These are phyloP conservation scores for Cochlearius cochlearius DNA, from an alignment of 2,113 vertebrate genomes.

Conservation along the genomic window DNA sequence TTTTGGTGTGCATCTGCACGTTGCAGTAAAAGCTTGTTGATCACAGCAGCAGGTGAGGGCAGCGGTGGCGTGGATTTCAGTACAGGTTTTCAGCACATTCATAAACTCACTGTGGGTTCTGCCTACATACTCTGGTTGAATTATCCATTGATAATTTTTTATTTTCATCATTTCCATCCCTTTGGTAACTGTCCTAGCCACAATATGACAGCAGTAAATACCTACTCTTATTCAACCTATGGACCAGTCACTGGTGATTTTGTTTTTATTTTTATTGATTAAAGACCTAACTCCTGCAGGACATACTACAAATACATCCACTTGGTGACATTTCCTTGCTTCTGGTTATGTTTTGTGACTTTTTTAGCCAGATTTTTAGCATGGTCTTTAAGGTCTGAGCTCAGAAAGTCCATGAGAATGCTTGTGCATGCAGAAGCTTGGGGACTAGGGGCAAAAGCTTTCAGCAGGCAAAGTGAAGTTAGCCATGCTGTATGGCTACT, in stretches of 20 bases:
- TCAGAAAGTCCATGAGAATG: fast-evolving
- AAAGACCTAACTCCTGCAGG: neutral
- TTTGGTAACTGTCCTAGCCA: neutral
- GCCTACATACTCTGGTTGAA: neutral
- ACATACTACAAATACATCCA: neutral
- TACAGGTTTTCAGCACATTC: neutral
- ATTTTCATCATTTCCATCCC: neutral
- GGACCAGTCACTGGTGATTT: neutral
- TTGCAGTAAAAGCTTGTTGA: fast-evolving
- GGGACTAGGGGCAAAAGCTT: neutral
- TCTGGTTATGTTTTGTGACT: neutral
- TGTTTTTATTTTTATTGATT: neutral
- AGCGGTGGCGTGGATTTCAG: fast-evolving
- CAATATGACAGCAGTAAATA: fast-evolving
- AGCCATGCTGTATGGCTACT: neutral
- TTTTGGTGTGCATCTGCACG: neutral
- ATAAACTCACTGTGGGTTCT: neutral
- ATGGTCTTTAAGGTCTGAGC: neutral
- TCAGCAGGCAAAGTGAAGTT: neutral
- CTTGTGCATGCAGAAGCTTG: neutral
- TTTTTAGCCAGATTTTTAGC: neutral
- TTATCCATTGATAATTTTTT: no score
- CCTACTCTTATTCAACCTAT: neutral
- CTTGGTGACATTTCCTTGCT: neutral
- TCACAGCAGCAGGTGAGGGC: neutral